A percentile compares a stretch with the other conserved stretches of the same genome.
Evolutionary conservation across 2,888 invertebrate species (phyloP).

Genomic region (Xestia rhomboidea): DNA sequence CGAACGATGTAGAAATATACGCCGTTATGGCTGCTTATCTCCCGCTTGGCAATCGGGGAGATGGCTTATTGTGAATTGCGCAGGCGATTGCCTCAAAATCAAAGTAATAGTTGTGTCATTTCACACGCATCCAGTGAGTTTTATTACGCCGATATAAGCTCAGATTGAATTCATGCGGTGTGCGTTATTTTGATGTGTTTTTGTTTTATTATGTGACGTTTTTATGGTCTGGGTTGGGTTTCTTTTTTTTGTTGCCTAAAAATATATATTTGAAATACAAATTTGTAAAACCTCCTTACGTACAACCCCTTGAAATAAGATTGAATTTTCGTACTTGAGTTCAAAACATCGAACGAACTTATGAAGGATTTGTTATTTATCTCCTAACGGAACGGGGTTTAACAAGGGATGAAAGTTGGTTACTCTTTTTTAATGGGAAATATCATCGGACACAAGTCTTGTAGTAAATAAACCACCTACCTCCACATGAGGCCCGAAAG

Average conservation of each 20-base stretch:
- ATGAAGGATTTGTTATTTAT: no score
- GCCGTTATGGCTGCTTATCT: slow-evolving; percentile 57
- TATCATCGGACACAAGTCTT: not conserved
- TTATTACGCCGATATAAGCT: slow-evolving; percentile 20
- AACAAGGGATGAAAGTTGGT: no score
- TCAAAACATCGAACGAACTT: no score
- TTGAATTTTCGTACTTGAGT: no score
- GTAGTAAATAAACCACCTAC: slow-evolving; percentile 64
- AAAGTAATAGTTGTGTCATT: slow-evolving; percentile 30
- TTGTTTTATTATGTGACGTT: not conserved
- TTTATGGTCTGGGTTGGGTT: not conserved
- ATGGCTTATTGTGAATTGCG: slow-evolving; percentile 53
- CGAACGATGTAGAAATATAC: slow-evolving; percentile 50
- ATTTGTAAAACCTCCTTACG: not conserved
- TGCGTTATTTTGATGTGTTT: slow-evolving; percentile 1
- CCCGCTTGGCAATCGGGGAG: slow-evolving; percentile 34
- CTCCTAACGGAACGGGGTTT: no score
- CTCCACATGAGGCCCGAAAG: slow-evolving; percentile 85
- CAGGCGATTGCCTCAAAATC: slow-evolving; percentile 51
- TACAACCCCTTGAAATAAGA: no score
- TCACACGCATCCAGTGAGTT: slow-evolving; percentile 1
- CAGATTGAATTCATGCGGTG: slow-evolving; percentile 23
- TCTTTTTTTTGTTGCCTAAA: not conserved
- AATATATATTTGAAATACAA: not conserved
- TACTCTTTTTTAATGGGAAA: not conserved